Conservation (phyloP, 2,797 vertebrate genomes). For the Anguilla obscura region DNA sequence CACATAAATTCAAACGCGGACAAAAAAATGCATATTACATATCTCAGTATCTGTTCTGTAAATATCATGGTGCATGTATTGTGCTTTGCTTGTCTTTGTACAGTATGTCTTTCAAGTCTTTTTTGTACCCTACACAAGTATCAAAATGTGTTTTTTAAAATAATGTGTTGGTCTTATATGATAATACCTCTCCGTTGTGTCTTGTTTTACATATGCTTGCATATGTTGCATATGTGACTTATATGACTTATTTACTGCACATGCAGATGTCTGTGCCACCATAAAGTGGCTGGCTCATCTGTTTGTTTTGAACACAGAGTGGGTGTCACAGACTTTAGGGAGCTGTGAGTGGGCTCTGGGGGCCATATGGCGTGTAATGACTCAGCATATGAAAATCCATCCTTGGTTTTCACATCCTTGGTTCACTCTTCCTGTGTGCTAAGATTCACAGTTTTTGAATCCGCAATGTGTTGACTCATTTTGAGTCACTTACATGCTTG, state of each 20-base stretch:
- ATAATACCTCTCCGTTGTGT: background rate
- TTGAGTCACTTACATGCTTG: background rate
- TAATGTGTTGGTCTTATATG: background rate
- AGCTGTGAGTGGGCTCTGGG: background rate
- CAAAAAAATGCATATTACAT: background rate
- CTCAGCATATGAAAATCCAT: background rate
- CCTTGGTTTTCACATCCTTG: background rate
- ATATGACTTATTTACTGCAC: background rate
- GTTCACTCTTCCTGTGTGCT: conserved; percentile 3
- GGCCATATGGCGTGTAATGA: background rate
- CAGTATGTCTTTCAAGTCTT: background rate
- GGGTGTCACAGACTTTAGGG: background rate
- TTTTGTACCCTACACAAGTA: background rate
- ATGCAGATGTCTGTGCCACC: background rate
- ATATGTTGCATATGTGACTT: background rate
- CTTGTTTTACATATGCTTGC: background rate
- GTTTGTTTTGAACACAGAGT: background rate
- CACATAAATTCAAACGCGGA: background rate
- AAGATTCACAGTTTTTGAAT: background rate
- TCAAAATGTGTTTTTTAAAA: background rate
- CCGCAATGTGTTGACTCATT: background rate
- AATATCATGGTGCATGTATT: background rate
- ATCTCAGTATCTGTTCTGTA: background rate
- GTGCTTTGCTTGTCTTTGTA: background rate
- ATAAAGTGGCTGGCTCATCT: background rate